Percentiles rank a stretch among this genome's conserved stretches.
Evolutionary conservation across 2,113 vertebrate genomes (phyloP).

Genomic region (Tachysurus vachellii): DNA sequence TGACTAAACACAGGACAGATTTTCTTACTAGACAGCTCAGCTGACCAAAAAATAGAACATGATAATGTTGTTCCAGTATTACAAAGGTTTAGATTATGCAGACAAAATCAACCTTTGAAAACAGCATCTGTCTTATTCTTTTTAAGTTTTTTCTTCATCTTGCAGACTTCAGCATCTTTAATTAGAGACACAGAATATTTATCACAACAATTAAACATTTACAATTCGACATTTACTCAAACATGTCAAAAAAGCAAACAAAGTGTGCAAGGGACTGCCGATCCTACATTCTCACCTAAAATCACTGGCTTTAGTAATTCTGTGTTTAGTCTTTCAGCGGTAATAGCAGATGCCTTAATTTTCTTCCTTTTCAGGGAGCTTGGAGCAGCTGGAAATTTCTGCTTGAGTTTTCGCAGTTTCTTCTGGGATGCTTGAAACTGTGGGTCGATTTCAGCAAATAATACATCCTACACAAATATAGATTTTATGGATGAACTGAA

Average conservation of each 20-base stretch:
- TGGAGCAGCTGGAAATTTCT: constrained; percentile 44
- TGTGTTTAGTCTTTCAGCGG: constrained; percentile 16
- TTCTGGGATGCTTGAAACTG: constrained; percentile 48
- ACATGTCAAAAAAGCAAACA: not conserved
- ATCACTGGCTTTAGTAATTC: constrained; percentile 19
- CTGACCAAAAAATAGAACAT: not conserved
- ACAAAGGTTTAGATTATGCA: too few species aligned
- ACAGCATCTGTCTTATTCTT: not conserved
- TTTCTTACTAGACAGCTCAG: not conserved
- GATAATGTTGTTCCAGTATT: not conserved
- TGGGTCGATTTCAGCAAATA: constrained; percentile 47
- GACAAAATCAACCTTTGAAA: constrained; percentile 33
- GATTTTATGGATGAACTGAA: not conserved
- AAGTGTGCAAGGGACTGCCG: not conserved
- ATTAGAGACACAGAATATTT: not conserved
- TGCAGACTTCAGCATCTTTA: constrained; percentile 60
- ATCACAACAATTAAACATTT: not conserved
- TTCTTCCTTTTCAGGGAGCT: constrained; percentile 62
- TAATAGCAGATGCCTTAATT: constrained; percentile 51
- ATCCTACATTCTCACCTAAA: constrained; percentile 30
- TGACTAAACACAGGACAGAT: constrained; percentile 19
- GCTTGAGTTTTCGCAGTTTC: constrained; percentile 57
- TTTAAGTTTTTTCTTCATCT: not conserved
- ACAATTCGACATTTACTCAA: not conserved
- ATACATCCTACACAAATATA: constrained; percentile 39